Conservation (phyloP, 1,140 invertebrate species). For the Megalopta genalis region DNA sequence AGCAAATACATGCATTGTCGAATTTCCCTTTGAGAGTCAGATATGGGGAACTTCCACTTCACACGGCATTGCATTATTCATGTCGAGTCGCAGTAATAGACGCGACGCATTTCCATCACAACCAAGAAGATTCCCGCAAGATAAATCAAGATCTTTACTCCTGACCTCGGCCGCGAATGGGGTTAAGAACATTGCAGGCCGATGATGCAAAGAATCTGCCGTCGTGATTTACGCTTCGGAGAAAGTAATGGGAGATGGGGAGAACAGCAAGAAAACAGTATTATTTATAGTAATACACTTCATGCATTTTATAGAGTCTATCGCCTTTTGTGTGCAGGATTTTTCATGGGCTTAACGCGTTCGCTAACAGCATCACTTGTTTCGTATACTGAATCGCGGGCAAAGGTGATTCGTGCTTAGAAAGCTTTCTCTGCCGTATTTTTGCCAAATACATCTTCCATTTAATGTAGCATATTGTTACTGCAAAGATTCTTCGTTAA, state of each 20-base stretch:
- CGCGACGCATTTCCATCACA: constrained; percentile 43
- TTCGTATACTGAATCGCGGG: too few species aligned
- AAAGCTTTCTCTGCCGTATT: too few species aligned
- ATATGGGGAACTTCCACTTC: too few species aligned
- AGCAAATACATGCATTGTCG: too few species aligned
- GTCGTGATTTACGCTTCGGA: constrained; percentile 9
- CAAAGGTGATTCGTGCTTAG: too few species aligned
- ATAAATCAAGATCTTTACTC: constrained; percentile 48
- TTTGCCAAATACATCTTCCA: too few species aligned
- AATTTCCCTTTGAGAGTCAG: too few species aligned
- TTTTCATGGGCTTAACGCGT: neutral
- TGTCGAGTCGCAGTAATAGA: constrained; percentile 10
- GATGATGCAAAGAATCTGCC: constrained; percentile 43
- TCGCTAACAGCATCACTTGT: neutral
- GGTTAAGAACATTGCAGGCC: constrained; percentile 35
- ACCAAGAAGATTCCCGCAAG: constrained; percentile 28
- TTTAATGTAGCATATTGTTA: too few species aligned
- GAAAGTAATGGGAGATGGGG: neutral
- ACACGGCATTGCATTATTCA: constrained; percentile 23
- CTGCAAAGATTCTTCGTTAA: too few species aligned
- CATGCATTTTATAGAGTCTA: neutral
- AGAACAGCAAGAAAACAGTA: neutral
- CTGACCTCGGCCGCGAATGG: constrained; percentile 51
- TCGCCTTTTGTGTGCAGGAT: neutral
- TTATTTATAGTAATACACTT: neutral